These are phyloP conservation scores for Elanus axillaris DNA, from an alignment of 2,113 vertebrate species.

Conservation along the genomic window DNA sequence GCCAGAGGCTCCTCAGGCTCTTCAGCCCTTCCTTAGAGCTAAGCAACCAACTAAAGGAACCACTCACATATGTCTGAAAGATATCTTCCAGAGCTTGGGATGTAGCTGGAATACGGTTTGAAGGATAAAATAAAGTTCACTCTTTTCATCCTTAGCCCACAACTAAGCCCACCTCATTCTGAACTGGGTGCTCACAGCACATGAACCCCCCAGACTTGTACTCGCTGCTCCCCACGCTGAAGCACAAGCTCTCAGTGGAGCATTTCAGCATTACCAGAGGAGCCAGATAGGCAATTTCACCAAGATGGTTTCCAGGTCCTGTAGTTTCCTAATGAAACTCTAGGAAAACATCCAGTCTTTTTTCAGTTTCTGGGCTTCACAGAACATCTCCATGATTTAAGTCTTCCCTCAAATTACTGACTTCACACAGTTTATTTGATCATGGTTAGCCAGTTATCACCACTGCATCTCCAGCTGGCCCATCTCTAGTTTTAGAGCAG, in stretches of 20 bases:
- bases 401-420: not conserved
- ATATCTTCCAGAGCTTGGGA: not conserved
- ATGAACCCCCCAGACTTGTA: not conserved
- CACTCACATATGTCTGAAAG: not conserved
- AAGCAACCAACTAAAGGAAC: not conserved
- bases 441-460: not conserved
- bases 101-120: not conserved
- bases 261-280: not conserved
- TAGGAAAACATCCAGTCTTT: not conserved
- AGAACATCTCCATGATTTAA: not conserved
- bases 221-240: fast-evolving
- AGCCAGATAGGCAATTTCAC: fast-evolving
- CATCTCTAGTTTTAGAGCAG: not conserved
- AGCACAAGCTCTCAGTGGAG: not conserved
- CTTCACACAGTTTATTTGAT: not conserved
- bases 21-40: not conserved
- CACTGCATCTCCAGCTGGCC: not conserved
- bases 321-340: not conserved
- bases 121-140: not conserved
- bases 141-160: not conserved
- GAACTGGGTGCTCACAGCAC: not conserved
- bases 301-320: not conserved
- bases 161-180: not conserved
- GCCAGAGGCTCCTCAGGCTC: not conserved
- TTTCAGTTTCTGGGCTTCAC: not conserved